phyloP scores from a whole-genome alignment of 2,797 vertebrate species.

The Enteromius viviparus region DNA sequence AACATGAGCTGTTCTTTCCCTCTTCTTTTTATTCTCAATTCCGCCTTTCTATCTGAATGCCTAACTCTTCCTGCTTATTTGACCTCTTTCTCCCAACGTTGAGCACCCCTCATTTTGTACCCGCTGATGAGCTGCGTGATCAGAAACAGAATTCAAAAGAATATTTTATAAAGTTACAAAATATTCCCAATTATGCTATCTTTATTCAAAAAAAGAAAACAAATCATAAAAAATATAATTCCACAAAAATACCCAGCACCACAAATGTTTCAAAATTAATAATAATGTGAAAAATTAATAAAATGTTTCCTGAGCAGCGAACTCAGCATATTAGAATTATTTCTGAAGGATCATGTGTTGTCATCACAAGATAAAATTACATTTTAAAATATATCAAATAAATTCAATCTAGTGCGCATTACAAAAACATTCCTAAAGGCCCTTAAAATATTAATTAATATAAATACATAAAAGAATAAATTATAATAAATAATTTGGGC shows the following conservation, averaged over 20 bases:
- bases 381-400: neutral
- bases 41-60: neutral
- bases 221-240: neutral
- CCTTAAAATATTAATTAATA: neutral
- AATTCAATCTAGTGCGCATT: neutral
- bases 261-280: neutral
- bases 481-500: too few species aligned
- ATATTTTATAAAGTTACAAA: neutral
- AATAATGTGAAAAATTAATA: neutral
- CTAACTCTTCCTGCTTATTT: constrained; percentile 2
- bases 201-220: neutral
- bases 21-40: neutral
- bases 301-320: neutral
- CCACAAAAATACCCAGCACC: neutral
- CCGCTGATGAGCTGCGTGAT: neutral
- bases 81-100: neutral
- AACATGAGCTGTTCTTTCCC: neutral
- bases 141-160: neutral
- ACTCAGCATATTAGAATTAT: neutral
- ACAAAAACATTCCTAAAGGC: neutral
- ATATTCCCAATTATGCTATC: too few species aligned
- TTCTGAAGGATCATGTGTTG: neutral
- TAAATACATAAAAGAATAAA: too few species aligned
- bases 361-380: neutral
- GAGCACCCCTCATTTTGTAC: neutral